These are phyloP conservation scores for Anodontia alba DNA, from an alignment of 2,888 invertebrate species.

Conservation along the genomic window DNA sequence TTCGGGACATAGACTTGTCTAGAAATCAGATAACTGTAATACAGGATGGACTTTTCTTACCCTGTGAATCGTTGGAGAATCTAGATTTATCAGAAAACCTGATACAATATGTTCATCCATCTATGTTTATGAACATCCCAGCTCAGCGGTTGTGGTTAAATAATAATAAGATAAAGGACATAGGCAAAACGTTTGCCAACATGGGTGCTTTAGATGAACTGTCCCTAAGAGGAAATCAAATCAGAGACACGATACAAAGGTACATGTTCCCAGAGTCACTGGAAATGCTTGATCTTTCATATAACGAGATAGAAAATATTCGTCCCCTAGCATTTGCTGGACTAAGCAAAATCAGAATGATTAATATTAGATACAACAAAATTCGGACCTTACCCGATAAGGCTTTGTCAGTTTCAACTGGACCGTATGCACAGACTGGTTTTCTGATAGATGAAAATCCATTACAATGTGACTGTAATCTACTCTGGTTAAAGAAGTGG, in stretches of 20 bases:
- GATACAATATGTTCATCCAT: constrained; percentile 56
- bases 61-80: constrained; percentile 55
- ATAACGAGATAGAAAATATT: constrained; percentile 66
- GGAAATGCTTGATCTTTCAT: constrained; percentile 65
- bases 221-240: constrained; percentile 60
- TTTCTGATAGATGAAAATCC: constrained; percentile 70
- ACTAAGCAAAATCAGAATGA: constrained; percentile 55
- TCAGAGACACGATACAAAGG: constrained; percentile 56
- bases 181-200: constrained; percentile 60
- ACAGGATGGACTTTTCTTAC: constrained; percentile 58
- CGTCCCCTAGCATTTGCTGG: constrained; percentile 70
- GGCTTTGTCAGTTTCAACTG: constrained; percentile 50
- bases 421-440: constrained; percentile 50
- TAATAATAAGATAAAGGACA: constrained; percentile 57
- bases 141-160: constrained; percentile 56
- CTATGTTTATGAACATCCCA: constrained; percentile 56
- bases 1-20: constrained; percentile 51
- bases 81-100: constrained; percentile 66
- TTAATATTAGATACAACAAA: constrained; percentile 69
- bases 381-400: constrained; percentile 50
- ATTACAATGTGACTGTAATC: constrained; percentile 71
- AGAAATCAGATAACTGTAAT: constrained; percentile 57
- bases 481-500: constrained; percentile 69
- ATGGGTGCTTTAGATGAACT: constrained; percentile 54
- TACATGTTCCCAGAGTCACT: constrained; percentile 68